A percentile compares a stretch with the other conserved stretches of the same genome.
phyloP scores from a whole-genome alignment of 2,113 vertebrate genomes.

The Notiomystis cincta region DNA sequence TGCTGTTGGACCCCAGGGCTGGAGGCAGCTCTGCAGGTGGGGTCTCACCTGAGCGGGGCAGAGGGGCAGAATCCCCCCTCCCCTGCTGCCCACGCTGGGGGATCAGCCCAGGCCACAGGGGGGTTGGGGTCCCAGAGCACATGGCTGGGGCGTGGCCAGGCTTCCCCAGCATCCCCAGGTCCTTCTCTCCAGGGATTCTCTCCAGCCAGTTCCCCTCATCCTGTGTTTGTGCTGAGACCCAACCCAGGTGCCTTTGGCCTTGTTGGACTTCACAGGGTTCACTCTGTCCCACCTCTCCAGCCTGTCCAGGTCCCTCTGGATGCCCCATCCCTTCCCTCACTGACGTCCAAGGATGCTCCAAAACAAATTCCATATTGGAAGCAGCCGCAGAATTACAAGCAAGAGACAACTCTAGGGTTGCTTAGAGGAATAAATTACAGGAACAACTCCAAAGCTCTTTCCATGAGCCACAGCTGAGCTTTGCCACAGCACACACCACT shows the following conservation, averaged over 20 bases:
- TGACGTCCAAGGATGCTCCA: not conserved
- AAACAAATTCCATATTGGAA: rapidly evolving
- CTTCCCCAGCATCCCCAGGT: too few relatives aligned
- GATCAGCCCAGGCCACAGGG: not conserved
- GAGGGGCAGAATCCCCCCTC: not conserved
- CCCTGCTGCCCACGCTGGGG: not conserved
- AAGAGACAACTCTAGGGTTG: not conserved
- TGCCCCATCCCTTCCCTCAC: not conserved
- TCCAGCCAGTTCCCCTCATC: not conserved
- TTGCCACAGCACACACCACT: not conserved
- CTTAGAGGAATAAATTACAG: not conserved
- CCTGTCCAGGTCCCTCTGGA: not conserved
- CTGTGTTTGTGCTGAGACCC: not conserved
- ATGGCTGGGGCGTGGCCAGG: not conserved
- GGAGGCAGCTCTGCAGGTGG: not conserved
- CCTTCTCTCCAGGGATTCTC: not conserved
- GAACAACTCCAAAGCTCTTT: rapidly evolving
- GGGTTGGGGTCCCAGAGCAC: not conserved
- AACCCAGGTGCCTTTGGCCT: not conserved
- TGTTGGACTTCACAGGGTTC: not conserved
- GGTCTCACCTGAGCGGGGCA: not conserved
- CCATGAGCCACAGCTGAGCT: not conserved
- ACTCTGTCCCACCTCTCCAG: not conserved
- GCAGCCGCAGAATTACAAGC: not conserved
- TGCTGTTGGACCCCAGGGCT: not conserved